Evolutionary conservation across 1,140 invertebrate species (phyloP), one percentile per base, ranked within the genome.

Genomic region (Carposina sasakii): DNA sequence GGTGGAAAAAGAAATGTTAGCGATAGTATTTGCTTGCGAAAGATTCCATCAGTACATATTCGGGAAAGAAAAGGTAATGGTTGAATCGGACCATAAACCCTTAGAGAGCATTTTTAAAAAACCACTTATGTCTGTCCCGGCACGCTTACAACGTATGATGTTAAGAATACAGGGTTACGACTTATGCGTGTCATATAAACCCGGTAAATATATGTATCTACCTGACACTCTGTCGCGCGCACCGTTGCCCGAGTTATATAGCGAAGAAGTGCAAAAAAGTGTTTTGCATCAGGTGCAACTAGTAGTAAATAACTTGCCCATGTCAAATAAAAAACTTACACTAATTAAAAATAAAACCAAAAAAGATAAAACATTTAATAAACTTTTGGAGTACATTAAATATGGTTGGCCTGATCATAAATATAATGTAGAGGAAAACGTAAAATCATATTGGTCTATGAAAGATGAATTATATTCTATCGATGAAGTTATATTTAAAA

Each of bases 71-170:
- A 46, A 46, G 9, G 36, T 58, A 15, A 40, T 71, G n/a, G 64
- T 79, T 1, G 64, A 85, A 62, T 83, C 73, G 2, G 83, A 86
- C 55, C 82, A 86, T 49, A 81, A 81, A 50, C 78, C 78, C 6
- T 39, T 86, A 20, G 64, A 73, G 19, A 40, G 53, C 3, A 71
- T 86, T 5, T 75, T 81, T 52, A 64, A 66, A 33, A 85, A 86
- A 62, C 43, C 64, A 21, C 46, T 87, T 34, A 40, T 63, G 31
- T 62, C 63, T 41, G 69, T 76, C 12, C 57, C 71, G 12, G 54
- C 54, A 40, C 61, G 69, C 54, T 45, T 81, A 12, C 68, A 67
- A 39, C 37, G 55, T 5, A 51, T 62, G 44, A 26, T 48, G 19
- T 13, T 48, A 6, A 22, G 45, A 10, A 15, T 48, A 16, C 45